These are phyloP conservation scores for Halichoeres trimaculatus DNA, from an alignment of 2,113 vertebrate species.

Conservation along the genomic window DNA sequence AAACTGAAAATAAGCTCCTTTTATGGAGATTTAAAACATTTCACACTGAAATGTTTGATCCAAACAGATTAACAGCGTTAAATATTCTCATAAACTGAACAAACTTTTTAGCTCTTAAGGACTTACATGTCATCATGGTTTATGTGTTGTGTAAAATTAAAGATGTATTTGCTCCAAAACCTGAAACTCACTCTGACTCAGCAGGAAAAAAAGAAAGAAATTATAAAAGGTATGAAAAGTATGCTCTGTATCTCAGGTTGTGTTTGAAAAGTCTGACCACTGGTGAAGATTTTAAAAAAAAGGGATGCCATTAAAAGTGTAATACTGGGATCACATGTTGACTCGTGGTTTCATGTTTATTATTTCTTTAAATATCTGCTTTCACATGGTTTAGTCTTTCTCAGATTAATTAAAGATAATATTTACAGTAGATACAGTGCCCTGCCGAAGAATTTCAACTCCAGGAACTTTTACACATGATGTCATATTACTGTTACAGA, in stretches of 20 bases:
- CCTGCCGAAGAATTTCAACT: background rate
- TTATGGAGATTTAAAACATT: conserved; percentile 1
- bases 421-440: background rate
- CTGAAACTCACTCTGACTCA: background rate
- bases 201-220: background rate
- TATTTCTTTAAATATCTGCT: background rate
- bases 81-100: background rate
- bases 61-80: background rate
- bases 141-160: conserved; percentile 24
- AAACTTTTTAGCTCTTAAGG: background rate
- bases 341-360: background rate
- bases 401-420: background rate
- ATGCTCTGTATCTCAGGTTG: background rate
- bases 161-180: background rate
- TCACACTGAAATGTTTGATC: no score
- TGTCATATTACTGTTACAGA: background rate
- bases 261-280: background rate
- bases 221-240: background rate
- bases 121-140: background rate
- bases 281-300: background rate
- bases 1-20: conserved; percentile 5
- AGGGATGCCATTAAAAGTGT: background rate
- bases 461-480: background rate
- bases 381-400: background rate
- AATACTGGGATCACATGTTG: background rate